Conservation (phyloP, 2,113 vertebrate species). For the Coreoperca whiteheadi region DNA sequence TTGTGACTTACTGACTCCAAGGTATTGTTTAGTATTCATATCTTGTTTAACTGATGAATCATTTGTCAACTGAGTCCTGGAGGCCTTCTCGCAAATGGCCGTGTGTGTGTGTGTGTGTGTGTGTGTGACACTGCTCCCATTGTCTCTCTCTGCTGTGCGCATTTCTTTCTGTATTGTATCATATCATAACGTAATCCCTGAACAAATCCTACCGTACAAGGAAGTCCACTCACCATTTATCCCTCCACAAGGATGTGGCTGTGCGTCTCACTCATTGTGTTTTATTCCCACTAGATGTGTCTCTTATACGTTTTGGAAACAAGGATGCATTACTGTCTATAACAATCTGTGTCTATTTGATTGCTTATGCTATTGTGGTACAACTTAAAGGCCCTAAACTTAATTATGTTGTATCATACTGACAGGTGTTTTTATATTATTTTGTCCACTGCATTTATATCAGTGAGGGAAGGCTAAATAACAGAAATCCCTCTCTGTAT, state of each 20-base stretch:
- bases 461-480: not conserved
- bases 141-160: conserved; percentile 60
- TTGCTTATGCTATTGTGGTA: not conserved
- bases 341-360: conserved; percentile 13
- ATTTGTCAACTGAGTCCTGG: conserved; percentile 51
- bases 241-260: conserved; percentile 55
- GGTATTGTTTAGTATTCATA: conserved; percentile 46
- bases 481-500: not conserved
- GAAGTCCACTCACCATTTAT: conserved; percentile 70
- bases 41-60: conserved; percentile 61
- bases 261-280: conserved; percentile 45
- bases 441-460: not conserved
- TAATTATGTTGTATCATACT: not conserved
- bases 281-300: conserved; percentile 35
- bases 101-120: conserved; percentile 62
- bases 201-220: conserved; percentile 73
- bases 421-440: not conserved
- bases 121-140: conserved; percentile 70
- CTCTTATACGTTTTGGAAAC: conserved; percentile 43
- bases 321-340: conserved; percentile 30
- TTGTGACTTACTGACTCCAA: conserved; percentile 26
- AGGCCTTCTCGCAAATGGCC: conserved; percentile 25
- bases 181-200: conserved; percentile 74
- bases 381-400: not conserved
- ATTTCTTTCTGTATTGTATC: conserved; percentile 69